Conservation (phyloP, 2,797 vertebrate species). For the Xiphophorus birchmanni region DNA sequence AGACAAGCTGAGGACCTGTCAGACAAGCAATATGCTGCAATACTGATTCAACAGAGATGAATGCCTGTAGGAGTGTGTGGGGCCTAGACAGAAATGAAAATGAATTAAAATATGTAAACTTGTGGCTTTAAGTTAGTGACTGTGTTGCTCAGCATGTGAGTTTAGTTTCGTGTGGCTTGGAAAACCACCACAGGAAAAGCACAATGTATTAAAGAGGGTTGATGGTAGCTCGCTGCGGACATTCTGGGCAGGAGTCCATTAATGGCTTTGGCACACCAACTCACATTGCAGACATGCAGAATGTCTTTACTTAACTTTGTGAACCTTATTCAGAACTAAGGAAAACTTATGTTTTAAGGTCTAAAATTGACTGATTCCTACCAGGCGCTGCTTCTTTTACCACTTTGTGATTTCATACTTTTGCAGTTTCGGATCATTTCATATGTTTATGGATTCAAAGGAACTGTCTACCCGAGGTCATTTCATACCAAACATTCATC, state of each 20-base stretch:
- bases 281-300: conserved; percentile 12
- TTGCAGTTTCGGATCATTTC: not conserved
- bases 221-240: conserved; percentile 44
- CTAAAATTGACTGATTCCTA: not conserved
- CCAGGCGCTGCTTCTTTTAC: not conserved
- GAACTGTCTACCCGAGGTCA: not conserved
- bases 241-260: conserved; percentile 31
- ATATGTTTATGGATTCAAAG: not conserved
- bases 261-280: conserved; percentile 22
- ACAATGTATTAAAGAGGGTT: conserved; percentile 48
- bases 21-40: conserved; percentile 47
- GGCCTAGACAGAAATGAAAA: conserved; percentile 1
- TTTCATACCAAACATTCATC: not conserved
- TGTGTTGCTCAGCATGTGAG: conserved; percentile 52
- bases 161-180: conserved; percentile 58
- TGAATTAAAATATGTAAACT: conserved; percentile 25
- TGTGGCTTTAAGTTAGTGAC: conserved; percentile 50
- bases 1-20: conserved; percentile 32
- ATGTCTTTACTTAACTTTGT: conserved; percentile 11
- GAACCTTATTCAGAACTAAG: not conserved
- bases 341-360: not conserved
- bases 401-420: not conserved
- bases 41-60: conserved; percentile 48
- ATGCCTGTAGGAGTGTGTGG: conserved; percentile 28
- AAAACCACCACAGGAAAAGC: conserved; percentile 44